A percentile compares a stretch with the other conserved stretches of the same genome.
phyloP scores from a whole-genome alignment of 1,140 invertebrate species.

The Apis laboriosa region DNA sequence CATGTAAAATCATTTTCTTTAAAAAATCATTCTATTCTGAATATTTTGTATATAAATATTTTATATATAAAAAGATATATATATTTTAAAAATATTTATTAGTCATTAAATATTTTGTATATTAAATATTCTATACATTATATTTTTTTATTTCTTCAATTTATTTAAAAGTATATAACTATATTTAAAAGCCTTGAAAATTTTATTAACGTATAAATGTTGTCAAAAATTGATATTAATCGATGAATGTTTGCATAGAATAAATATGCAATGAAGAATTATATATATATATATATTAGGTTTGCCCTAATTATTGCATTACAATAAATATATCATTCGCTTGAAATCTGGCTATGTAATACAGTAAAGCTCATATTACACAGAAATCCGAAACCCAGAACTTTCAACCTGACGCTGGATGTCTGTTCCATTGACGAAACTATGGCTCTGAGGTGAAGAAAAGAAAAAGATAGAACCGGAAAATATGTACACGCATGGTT shows the following conservation, averaged over 20 bases:
- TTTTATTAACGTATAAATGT: not conserved
- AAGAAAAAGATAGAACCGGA: conserved; percentile 30
- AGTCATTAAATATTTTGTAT: not conserved
- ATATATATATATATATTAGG: too few species aligned
- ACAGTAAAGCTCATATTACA: conserved; percentile 25
- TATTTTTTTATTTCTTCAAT: not conserved
- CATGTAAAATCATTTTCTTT: too few species aligned
- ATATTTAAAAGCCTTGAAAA: not conserved
- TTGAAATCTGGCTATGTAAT: not conserved
- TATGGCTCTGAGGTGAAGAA: not conserved
- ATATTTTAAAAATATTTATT: too few species aligned
- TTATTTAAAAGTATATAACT: not conserved
- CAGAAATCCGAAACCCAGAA: conserved; percentile 41
- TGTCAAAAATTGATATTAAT: not conserved
- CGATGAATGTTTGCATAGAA: not conserved
- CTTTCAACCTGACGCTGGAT: conserved; percentile 25
- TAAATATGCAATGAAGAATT: not conserved
- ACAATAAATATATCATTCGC: not conserved
- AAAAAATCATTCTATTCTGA: too few species aligned
- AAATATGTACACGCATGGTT: conserved; percentile 32
- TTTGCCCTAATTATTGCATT: not conserved
- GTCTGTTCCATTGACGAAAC: conserved; percentile 32
- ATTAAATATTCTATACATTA: not conserved
- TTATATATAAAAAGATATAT: too few species aligned
- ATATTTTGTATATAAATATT: too few species aligned